phyloP scores from a whole-genome alignment of 2,113 vertebrate species.

The Globicephala melas region DNA sequence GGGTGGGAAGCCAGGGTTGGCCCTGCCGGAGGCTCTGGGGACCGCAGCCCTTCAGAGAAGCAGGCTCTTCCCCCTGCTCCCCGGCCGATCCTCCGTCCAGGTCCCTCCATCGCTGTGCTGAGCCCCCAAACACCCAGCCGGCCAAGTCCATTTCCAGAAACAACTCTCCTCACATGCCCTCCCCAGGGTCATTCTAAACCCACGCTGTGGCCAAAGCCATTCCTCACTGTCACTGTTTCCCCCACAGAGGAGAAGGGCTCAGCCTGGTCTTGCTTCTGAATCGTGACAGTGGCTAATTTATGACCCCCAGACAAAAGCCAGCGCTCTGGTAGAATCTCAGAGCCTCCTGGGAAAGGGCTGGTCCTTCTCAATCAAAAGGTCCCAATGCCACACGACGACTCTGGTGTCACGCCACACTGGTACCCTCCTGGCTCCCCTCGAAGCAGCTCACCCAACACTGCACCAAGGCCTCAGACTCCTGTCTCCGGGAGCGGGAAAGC shows the following conservation, averaged over 20 bases:
- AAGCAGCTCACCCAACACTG: background rate
- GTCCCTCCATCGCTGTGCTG: background rate
- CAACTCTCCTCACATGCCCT: background rate
- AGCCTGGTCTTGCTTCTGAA: background rate
- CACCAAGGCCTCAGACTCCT: background rate
- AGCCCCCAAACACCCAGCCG: background rate
- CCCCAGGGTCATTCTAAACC: background rate
- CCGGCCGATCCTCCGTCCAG: background rate
- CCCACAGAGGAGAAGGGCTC: background rate
- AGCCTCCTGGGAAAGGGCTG: background rate
- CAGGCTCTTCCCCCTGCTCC: background rate
- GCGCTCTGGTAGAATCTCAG: background rate
- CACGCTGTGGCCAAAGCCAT: background rate
- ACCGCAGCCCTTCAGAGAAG: background rate
- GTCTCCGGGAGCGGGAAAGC: background rate
- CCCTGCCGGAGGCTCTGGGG: background rate
- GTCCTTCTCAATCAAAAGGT: background rate
- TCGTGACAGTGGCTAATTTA: accelerated
- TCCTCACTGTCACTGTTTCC: accelerated
- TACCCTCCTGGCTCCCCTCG: background rate
- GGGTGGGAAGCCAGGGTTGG: background rate
- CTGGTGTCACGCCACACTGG: accelerated
- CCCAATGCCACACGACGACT: background rate
- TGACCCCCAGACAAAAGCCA: background rate
- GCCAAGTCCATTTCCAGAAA: background rate